A percentile compares a stretch with the other conserved stretches of the same genome.
These are phyloP conservation scores for Drosophila setosimentum DNA, from an alignment of 2,888 invertebrate species.

Conservation along the genomic window DNA sequence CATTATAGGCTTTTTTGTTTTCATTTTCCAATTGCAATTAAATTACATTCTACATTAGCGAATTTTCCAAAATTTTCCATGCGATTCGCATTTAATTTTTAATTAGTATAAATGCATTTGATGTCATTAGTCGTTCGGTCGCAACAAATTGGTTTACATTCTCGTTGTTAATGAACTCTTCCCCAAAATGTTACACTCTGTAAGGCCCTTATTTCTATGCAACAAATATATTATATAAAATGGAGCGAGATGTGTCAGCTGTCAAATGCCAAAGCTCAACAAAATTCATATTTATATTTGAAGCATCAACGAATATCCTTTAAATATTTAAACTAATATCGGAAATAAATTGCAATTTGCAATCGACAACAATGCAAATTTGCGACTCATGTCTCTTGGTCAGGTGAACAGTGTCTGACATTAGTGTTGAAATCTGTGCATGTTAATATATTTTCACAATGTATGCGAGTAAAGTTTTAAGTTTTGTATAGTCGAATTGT, in stretches of 20 bases:
- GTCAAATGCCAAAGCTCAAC: constrained; percentile 25
- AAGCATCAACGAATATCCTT: not conserved
- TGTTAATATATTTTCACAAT: not conserved
- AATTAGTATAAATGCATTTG: constrained; percentile 63
- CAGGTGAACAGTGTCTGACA: not conserved
- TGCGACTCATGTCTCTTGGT: not conserved
- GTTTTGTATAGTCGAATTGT: not conserved
- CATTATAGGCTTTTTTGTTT: constrained; percentile 33
- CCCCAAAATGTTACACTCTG: not conserved
- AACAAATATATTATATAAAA: constrained; percentile 5
- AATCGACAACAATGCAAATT: not conserved
- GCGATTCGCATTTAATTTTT: constrained; percentile 59
- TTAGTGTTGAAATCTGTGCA: too few species aligned
- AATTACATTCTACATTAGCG: constrained; percentile 63
- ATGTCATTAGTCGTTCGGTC: constrained; percentile 52
- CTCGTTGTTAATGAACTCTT: constrained; percentile 49
- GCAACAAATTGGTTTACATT: constrained; percentile 21
- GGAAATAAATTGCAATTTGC: not conserved
- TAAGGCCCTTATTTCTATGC: constrained; percentile 10
- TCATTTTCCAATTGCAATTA: constrained; percentile 49
- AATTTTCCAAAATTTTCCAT: constrained; percentile 22
- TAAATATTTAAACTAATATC: not conserved
- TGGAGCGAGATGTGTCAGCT: not conserved
- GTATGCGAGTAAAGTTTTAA: too few species aligned
- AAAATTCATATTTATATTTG: constrained; percentile 3